Evolutionary conservation across 2,797 vertebrate genomes (phyloP).

Genomic region (Cossypha caffra): DNA sequence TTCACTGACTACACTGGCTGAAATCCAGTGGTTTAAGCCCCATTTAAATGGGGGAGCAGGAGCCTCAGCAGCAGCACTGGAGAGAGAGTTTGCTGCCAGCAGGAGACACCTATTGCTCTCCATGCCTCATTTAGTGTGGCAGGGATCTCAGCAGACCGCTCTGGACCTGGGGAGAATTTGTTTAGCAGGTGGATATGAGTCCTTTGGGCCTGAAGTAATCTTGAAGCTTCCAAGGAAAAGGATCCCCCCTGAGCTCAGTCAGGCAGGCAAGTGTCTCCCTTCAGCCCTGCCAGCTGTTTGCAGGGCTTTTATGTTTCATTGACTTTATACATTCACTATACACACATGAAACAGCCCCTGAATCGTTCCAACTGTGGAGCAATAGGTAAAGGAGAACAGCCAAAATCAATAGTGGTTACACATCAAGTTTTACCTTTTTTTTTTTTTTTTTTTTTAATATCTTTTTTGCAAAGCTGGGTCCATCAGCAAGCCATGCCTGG

Average conservation of each 20-base stretch:
- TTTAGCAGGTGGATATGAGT: neutral
- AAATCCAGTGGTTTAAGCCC: neutral
- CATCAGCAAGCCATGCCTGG: neutral
- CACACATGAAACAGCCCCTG: neutral
- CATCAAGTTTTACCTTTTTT: neutral
- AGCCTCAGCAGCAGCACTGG: neutral
- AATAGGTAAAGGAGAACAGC: slow-evolving; percentile 46
- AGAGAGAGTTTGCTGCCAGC: neutral
- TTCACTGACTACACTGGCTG: neutral
- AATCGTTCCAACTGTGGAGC: slow-evolving; percentile 22
- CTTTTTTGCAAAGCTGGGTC: neutral
- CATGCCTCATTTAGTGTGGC: neutral
- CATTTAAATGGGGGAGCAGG: neutral
- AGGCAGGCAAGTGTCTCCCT: neutral
- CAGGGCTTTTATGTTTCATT: neutral
- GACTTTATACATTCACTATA: neutral
- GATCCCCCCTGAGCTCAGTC: neutral
- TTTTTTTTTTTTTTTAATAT: neutral
- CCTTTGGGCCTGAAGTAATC: neutral
- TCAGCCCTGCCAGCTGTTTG: neutral
- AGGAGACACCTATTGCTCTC: neutral
- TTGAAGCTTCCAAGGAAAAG: neutral
- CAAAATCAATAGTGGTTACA: slow-evolving; percentile 57
- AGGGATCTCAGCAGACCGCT: neutral
- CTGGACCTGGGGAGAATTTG: neutral